These are phyloP conservation scores for Zonitis immaculata DNA, from an alignment of 2,888 invertebrate genomes.

Conservation along the genomic window DNA sequence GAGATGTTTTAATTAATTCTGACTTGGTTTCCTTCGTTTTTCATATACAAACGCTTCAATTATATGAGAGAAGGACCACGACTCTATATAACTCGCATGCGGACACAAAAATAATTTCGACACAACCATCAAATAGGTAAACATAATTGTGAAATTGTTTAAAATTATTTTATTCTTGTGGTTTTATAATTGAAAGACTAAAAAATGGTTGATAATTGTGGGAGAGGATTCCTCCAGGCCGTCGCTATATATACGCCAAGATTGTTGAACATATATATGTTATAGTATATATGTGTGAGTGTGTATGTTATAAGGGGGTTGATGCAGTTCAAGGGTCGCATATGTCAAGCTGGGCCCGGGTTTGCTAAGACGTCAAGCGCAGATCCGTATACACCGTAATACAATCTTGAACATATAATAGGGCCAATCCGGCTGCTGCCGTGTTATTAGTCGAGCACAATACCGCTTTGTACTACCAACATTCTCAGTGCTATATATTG, in stretches of 20 bases:
- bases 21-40: conserved; percentile 36
- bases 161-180: no score
- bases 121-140: no score
- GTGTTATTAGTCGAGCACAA: conserved; percentile 43
- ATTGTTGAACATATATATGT: background rate
- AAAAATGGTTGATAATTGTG: background rate
- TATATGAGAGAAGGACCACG: conserved; percentile 43
- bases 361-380: conserved; percentile 46
- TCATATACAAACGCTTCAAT: conserved; percentile 27
- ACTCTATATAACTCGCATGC: conserved; percentile 3
- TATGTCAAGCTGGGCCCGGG: conserved; percentile 37
- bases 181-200: background rate
- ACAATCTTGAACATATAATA: conserved; percentile 48
- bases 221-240: background rate
- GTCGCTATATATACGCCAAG: background rate
- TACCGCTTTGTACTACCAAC: conserved; percentile 36
- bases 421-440: conserved; percentile 43
- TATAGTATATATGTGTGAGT: background rate
- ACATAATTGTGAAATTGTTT: no score
- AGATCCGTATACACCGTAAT: conserved; percentile 45
- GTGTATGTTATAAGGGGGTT: conserved; percentile 9
- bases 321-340: conserved; percentile 18
- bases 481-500: conserved; percentile 28
- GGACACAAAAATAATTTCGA: background rate
- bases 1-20: conserved; percentile 47